Evolutionary conservation across 2,888 invertebrate genomes (phyloP).

Genomic region (Abscondita cerata): DNA sequence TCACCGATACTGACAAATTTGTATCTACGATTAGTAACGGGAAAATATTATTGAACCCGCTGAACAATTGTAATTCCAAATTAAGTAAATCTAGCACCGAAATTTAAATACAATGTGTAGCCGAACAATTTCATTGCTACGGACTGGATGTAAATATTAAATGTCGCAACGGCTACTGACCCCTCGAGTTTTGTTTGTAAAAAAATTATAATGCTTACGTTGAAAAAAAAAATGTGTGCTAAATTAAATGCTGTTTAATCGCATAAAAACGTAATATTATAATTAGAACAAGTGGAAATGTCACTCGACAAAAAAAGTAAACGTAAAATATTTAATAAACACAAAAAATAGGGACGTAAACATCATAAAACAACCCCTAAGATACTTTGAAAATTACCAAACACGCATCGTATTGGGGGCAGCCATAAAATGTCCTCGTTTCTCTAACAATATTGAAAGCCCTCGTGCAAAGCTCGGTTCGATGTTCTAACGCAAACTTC

Average conservation of each 20-base stretch:
- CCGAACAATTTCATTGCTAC: not conserved
- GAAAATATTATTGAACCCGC: not conserved
- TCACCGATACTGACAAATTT: slow-evolving; percentile 3
- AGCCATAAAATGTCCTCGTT: slow-evolving; percentile 36
- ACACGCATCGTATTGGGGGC: slow-evolving; percentile 36
- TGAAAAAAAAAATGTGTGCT: no score
- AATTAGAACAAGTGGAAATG: slow-evolving; percentile 8
- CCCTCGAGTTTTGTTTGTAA: no score
- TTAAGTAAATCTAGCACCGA: not conserved
- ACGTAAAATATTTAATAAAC: slow-evolving; percentile 36
- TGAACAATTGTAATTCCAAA: slow-evolving; percentile 4
- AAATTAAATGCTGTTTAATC: no score
- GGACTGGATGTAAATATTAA: no score
- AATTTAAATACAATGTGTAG: slow-evolving; percentile 7
- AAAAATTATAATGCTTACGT: no score
- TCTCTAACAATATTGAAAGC: slow-evolving; percentile 36
- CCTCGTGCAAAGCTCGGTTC: slow-evolving; percentile 34
- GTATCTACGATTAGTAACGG: not conserved
- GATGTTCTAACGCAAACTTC: slow-evolving; percentile 31
- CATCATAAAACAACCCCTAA: slow-evolving; percentile 35
- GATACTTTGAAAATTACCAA: slow-evolving; percentile 37
- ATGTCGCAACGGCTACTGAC: not conserved
- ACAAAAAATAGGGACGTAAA: slow-evolving; percentile 33
- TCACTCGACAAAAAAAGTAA: slow-evolving; percentile 9
- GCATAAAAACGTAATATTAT: no score